These are phyloP conservation scores for Trachelus stipa DNA, from an alignment of 2,888 invertebrate species.

Conservation along the genomic window DNA sequence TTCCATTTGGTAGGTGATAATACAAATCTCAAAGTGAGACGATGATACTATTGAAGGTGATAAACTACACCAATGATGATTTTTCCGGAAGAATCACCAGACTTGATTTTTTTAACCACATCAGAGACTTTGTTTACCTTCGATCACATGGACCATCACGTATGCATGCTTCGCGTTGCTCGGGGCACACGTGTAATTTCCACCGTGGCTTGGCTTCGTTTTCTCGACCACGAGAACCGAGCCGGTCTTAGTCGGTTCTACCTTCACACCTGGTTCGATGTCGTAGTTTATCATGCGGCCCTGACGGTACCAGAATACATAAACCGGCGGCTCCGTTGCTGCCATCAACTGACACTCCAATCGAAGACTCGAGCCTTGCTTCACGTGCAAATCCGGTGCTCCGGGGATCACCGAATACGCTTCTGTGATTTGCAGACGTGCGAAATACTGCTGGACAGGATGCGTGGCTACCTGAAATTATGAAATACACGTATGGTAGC, in stretches of 20 bases:
- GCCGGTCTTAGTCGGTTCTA: constrained; percentile 56
- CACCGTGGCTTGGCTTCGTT: constrained; percentile 58
- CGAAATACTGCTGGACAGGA: constrained; percentile 58
- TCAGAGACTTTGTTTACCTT: constrained; percentile 44
- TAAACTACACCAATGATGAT: neutral
- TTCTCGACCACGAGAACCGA: constrained; percentile 58
- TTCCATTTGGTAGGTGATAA: too few relatives aligned
- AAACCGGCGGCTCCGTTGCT: constrained; percentile 59
- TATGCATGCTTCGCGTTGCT: constrained; percentile 58
- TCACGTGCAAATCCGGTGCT: constrained; percentile 61
- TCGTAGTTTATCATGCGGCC: constrained; percentile 64
- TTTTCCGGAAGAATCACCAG: neutral
- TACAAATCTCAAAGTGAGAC: too few relatives aligned
- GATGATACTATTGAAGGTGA: neutral
- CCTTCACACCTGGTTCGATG: constrained; percentile 61
- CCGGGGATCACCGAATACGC: constrained; percentile 62
- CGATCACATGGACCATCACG: constrained; percentile 61
- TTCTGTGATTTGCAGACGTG: constrained; percentile 56
- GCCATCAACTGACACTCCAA: constrained; percentile 60
- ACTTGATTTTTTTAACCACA: neutral
- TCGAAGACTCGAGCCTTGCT: constrained; percentile 61
- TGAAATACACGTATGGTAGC: neutral
- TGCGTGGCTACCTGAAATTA: constrained; percentile 51
- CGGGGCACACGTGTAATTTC: constrained; percentile 61
- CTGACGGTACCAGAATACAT: constrained; percentile 63